Base-by-base conservation (phyloP, 2,113 vertebrate genomes). In the Trichomycterus rosablanca region DNA sequence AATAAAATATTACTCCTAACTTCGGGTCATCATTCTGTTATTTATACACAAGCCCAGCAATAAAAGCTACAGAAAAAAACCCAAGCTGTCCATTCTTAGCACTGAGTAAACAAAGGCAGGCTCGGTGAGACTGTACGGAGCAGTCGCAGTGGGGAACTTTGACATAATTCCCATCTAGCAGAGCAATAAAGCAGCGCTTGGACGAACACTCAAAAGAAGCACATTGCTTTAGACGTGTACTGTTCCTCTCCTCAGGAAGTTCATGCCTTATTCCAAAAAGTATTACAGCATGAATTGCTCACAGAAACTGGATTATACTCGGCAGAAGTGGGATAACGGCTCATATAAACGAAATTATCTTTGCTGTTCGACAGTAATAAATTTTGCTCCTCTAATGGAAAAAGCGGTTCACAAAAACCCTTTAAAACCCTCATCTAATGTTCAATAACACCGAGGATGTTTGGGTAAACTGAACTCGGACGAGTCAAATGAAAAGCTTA, bases 161-260 rank as follows among this genome's bases (percentile, higher is more conserved):
- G 24, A 67, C 28, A 57, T 40, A 32, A 67, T 45, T 42, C 42
- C 24, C 4, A 59, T 50, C 12, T 30, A 43, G n/a, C 15, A 65
- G 37, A 43, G 49, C 50, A 44, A 50, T 35, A 55, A 60, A 60
- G 28, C 66, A 30, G 42, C 12, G 20, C 34, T 18, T 39, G 20
- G 32, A 52, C 39, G 61, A 70, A 70, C 40, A 44, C 48, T 53
- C 8, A 52, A 59, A 64, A 18, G 57, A 68, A 68, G 67, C 45
- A 48, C 32, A 58, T 54, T 34, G 18, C 18, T 19, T 55, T 56
- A 24, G 37, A 51, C 50, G 39, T 39, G 39, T 43, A 42, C 61
- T 54, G 30, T 49, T 39, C 54, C 16, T 60, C 26, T 49, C 63
- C 43, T 40, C 23, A 56, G 53, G 23, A 56, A 37, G 49, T 48